Base-by-base conservation (phyloP, 2,113 vertebrate species). In the Miniopterus natalensis region DNA sequence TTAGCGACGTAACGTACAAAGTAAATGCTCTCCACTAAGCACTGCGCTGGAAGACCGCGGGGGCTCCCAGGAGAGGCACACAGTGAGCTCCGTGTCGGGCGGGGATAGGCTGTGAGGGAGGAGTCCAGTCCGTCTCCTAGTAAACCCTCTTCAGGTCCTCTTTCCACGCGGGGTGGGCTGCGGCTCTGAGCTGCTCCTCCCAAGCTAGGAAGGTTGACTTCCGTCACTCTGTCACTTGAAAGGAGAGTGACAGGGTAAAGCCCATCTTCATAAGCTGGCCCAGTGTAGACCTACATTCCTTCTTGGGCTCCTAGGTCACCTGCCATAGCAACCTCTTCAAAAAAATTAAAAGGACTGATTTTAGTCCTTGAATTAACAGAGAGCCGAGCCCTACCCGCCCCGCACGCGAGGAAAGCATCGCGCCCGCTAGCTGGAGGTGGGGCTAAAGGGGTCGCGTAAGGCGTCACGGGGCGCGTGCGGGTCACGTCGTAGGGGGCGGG, bases 331-430 rank as follows among this genome's bases (percentile, higher is more conserved):
- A 84, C 20, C 5, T 83, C 6, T 78, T 49, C n/a, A 36, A 3
- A 6, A 61, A 77, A 89, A 79, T 51, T 8, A 55, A 42, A 53
- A 61, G 2, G 7, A 0, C 2, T 4, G 2, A 5, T 1, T 0
- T 20, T 2, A 36, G 0, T 1, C 8, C 4, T 29, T 1, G 1
- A 5, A 4, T 6, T 15, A 13, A 20, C 10, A 2, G 5, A 0
- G 5, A 27, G 2, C 8, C 11, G 23, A 45, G 20, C 8, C 6
- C 13, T 8, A 3, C 1, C 0, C 1, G 5, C 1, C 2, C 1
- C 36, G 51, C 90, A 83, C 0, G 40, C 0, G 13, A n/a, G 0
- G 0, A 4, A 31, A 13, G 2, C 6, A 4, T 0, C 0, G 0
- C 2, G 8, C 0, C 4, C 0, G 4, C 78, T 25, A 55, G 55